Conservation (phyloP, 2,797 vertebrate species). For the Cercopithecus diana region DNA sequence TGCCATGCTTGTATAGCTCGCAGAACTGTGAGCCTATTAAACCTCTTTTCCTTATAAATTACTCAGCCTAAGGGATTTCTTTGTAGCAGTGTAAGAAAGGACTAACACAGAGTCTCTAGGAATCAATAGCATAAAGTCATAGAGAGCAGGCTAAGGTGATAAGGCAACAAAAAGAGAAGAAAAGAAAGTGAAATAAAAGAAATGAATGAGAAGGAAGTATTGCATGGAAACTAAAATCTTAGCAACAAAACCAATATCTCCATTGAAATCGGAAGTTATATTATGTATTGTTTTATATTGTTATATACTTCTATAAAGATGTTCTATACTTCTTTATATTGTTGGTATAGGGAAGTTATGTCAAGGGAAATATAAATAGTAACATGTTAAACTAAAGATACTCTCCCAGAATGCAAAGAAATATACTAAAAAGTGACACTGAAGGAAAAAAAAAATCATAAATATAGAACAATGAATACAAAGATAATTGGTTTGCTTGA, state of each 20-base stretch:
- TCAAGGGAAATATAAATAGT: not conserved
- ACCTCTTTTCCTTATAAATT: not conserved
- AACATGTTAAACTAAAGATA: not conserved
- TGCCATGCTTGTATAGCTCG: not conserved
- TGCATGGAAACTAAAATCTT: not conserved
- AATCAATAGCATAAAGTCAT: not conserved
- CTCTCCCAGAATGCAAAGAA: not conserved
- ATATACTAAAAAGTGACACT: not conserved
- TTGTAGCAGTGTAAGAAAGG: not conserved
- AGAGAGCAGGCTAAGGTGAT: not conserved
- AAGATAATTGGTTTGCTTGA: not conserved
- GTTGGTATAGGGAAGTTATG: not conserved
- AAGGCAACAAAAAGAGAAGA: not conserved
- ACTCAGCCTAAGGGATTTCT: not conserved
- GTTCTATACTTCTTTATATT: not conserved
- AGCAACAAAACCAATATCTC: not conserved
- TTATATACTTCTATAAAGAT: not conserved
- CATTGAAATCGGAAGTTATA: not conserved
- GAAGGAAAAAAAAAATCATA: not conserved
- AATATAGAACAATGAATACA: not conserved
- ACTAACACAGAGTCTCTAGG: not conserved
- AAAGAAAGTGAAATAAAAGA: not conserved
- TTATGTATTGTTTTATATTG: not conserved
- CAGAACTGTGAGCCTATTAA: not conserved
- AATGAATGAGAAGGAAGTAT: not conserved